Evolutionary conservation across 2,797 vertebrate genomes (phyloP).

Genomic region (Aldrovandia affinis): DNA sequence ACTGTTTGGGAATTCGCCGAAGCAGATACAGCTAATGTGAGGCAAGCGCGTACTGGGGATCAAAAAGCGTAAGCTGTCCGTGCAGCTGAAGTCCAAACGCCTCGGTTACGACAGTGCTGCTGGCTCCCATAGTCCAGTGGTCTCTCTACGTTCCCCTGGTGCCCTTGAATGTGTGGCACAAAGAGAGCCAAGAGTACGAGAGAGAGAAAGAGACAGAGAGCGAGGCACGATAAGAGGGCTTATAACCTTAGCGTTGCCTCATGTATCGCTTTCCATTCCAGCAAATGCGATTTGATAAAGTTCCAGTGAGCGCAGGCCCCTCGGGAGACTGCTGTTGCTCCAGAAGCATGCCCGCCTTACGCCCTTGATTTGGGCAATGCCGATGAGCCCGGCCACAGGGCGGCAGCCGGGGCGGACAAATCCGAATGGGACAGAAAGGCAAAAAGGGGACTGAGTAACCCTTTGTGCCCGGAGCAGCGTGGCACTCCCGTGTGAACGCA

Average conservation of each 20-base stretch:
- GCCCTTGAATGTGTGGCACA: background rate
- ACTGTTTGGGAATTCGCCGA: too few species aligned
- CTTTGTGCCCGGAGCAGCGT: background rate
- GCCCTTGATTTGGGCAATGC: background rate
- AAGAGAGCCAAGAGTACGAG: background rate
- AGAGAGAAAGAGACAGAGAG: background rate
- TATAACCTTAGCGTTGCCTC: background rate
- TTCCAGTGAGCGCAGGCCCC: background rate
- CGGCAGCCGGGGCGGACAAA: background rate
- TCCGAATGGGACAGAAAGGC: background rate
- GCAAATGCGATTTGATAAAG: conserved; percentile 7
- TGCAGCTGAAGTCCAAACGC: too few species aligned
- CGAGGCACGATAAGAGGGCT: background rate
- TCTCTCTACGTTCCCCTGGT: too few species aligned
- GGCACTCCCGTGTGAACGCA: background rate
- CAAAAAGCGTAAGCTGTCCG: too few species aligned
- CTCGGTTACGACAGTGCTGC: too few species aligned
- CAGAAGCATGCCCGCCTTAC: background rate
- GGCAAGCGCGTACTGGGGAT: too few species aligned
- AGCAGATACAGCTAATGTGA: too few species aligned
- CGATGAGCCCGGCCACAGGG: background rate
- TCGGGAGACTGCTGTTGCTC: background rate
- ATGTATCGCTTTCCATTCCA: conserved; percentile 20
- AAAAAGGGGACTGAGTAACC: background rate
- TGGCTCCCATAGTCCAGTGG: too few species aligned